These are phyloP conservation scores for Osmoderma eremita DNA, from an alignment of 2,888 invertebrate species.

Conservation along the genomic window DNA sequence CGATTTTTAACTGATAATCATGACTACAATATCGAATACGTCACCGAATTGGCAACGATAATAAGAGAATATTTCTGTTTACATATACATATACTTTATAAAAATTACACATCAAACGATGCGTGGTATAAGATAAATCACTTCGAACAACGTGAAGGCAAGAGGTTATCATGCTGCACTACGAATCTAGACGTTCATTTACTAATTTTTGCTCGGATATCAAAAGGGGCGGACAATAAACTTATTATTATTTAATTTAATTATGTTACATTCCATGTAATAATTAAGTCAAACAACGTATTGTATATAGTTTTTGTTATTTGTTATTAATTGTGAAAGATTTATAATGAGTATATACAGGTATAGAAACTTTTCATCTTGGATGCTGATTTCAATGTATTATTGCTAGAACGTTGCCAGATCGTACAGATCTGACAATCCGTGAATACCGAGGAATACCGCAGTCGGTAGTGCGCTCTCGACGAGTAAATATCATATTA, in stretches of 20 bases:
- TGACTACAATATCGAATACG: too few species aligned
- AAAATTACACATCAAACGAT: conserved; percentile 18
- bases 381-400: too few species aligned
- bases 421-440: too few species aligned
- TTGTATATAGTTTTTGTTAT: too few species aligned
- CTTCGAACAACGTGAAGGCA: conserved; percentile 3
- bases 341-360: not conserved
- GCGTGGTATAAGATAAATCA: conserved; percentile 21
- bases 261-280: conserved; percentile 13
- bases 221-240: conserved; percentile 7
- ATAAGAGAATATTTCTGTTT: not conserved
- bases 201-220: conserved; percentile 22
- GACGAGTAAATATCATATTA: too few species aligned
- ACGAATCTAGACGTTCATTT: conserved; percentile 5
- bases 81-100: conserved; percentile 6
- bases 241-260: conserved; percentile 27
- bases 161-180: conserved; percentile 23
- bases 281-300: conserved; percentile 4
- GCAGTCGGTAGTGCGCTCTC: too few species aligned
- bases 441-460: too few species aligned
- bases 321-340: too few species aligned
- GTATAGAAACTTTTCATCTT: too few species aligned
- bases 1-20: too few species aligned
- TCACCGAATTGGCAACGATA: too few species aligned
- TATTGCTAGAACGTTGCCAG: too few species aligned